Percentiles rank a stretch among this genome's conserved stretches.
Conservation (phyloP, 92 coral and sea anemone species). For the Chrysogorgia sp. region DNA sequence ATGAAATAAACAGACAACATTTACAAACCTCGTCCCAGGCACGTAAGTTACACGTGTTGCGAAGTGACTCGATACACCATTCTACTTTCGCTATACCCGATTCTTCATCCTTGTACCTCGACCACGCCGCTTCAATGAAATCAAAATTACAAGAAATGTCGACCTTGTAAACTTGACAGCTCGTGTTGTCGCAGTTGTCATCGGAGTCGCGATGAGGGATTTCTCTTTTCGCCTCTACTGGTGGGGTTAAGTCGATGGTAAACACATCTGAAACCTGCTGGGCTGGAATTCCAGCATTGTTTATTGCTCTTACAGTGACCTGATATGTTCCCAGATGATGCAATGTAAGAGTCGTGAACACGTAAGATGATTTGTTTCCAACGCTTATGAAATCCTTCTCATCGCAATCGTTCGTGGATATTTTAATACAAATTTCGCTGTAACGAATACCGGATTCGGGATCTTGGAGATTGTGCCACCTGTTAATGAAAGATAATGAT, state of each 20-base stretch:
- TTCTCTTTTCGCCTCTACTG: conserved; percentile 1
- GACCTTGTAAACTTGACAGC: background rate
- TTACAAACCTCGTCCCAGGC: conserved; percentile 11
- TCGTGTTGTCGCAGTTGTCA: background rate
- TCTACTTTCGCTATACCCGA: conserved; percentile 72
- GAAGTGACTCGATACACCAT: conserved; percentile 87
- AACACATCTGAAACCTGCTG: conserved; percentile 56
- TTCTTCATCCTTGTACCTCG: conserved; percentile 75
- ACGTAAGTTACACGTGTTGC: conserved; percentile 73
- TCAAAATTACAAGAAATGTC: conserved; percentile 6
- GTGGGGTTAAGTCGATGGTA: conserved; percentile 70
- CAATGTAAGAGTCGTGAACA: conserved; percentile 57
- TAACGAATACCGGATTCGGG: conserved; percentile 69
- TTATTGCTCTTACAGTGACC: conserved; percentile 69
- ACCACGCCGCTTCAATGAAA: conserved; percentile 72
- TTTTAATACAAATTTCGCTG: conserved; percentile 69
- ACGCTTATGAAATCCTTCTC: conserved; percentile 50
- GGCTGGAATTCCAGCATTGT: conserved; percentile 68
- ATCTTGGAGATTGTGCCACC: conserved; percentile 79
- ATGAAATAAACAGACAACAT: too few relatives aligned
- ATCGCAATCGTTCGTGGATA: conserved; percentile 61
- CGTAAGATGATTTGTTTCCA: conserved; percentile 52
- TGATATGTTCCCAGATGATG: conserved; percentile 63
- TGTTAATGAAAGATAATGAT: conserved; percentile 13
- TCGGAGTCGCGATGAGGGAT: background rate